phyloP scores from a whole-genome alignment of 2,113 vertebrate species.

The Petaurus breviceps region DNA sequence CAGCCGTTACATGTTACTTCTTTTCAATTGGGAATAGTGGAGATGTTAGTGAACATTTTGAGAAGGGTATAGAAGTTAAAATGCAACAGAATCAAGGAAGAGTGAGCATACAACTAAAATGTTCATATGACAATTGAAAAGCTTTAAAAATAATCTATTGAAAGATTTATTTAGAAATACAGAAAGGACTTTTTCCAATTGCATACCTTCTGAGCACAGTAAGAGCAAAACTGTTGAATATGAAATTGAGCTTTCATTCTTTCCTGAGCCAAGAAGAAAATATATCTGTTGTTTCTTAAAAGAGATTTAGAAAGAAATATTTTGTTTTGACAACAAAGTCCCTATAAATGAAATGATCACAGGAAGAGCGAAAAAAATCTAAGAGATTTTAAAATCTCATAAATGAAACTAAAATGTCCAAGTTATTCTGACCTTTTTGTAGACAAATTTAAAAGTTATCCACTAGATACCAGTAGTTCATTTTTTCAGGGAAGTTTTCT shows the following conservation, averaged over 20 bases:
- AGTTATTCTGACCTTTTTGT: slow-evolving; percentile 2
- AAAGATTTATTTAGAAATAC: neutral
- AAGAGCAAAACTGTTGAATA: neutral
- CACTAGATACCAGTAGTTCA: neutral
- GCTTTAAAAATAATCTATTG: neutral
- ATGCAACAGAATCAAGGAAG: neutral
- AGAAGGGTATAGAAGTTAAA: neutral
- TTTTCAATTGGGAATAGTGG: neutral
- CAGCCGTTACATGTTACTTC: neutral
- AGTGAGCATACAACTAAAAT: neutral
- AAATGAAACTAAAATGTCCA: slow-evolving; percentile 9
- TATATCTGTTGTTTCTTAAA: neutral
- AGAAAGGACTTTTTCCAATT: neutral
- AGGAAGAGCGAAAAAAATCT: neutral
- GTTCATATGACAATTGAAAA: neutral
- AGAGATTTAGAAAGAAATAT: neutral
- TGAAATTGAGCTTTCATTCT: neutral
- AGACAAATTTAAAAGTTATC: slow-evolving; percentile 17
- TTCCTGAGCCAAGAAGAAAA: neutral
- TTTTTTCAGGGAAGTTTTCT: neutral
- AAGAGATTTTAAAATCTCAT: neutral
- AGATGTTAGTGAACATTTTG: neutral
- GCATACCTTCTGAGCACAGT: neutral
- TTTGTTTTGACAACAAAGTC: neutral
- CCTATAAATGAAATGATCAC: neutral